phyloP scores from a whole-genome alignment of 2,113 vertebrate species.

The Neodon shergylaensis region DNA sequence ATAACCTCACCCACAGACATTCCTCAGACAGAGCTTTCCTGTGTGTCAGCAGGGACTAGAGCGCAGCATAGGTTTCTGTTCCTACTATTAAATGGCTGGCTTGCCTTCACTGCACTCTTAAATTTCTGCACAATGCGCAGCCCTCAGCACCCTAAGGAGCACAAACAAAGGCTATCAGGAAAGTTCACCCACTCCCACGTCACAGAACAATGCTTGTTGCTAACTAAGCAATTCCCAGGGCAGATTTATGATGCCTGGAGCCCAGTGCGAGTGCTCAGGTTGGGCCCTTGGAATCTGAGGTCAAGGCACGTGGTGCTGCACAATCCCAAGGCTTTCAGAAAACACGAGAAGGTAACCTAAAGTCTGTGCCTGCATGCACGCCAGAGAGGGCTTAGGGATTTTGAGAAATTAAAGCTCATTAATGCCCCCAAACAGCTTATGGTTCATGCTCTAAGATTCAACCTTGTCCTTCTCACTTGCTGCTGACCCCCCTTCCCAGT shows the following conservation, averaged over 20 bases:
- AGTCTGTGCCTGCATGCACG: conserved; percentile 49
- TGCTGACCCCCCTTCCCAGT: not conserved
- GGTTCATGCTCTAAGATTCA: conserved; percentile 60
- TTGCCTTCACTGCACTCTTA: conserved; percentile 74
- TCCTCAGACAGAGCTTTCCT: conserved; percentile 66
- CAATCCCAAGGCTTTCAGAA: conserved; percentile 49
- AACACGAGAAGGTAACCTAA: conserved; percentile 71
- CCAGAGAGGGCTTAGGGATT: conserved; percentile 56
- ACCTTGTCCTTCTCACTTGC: conserved; percentile 30
- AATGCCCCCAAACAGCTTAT: conserved; percentile 64
- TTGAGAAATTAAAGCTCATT: conserved; percentile 63
- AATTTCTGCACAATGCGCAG: conserved; percentile 78
- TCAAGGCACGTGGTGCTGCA: conserved; percentile 58
- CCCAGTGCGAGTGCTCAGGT: conserved; percentile 65
- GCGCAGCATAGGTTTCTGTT: conserved; percentile 73
- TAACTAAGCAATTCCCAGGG: conserved; percentile 73
- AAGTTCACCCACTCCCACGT: conserved; percentile 72
- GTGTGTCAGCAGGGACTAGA: conserved; percentile 64
- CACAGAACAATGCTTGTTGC: conserved; percentile 60
- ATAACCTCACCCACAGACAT: conserved; percentile 78
- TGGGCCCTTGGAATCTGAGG: conserved; percentile 72
- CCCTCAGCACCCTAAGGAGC: conserved; percentile 75
- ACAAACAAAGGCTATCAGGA: conserved; percentile 59
- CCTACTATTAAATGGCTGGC: conserved; percentile 71
- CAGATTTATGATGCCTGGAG: conserved; percentile 65